Evolutionary conservation across 2,797 vertebrate genomes (phyloP).

Genomic region (Arnoldichthys spilopterus): DNA sequence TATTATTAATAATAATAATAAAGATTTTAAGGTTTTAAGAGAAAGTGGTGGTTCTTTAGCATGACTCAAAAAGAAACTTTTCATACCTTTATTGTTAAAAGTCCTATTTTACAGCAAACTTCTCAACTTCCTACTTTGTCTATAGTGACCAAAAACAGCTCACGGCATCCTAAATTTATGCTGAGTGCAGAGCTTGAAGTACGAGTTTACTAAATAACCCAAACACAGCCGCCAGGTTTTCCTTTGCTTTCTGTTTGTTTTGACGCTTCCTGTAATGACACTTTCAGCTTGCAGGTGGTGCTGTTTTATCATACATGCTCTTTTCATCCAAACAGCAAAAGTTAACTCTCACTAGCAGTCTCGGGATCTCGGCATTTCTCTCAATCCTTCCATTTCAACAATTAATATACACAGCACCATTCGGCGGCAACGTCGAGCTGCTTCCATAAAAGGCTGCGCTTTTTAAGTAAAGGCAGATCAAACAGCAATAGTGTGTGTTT

Average conservation of each 20-base stretch:
- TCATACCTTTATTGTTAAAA: no score
- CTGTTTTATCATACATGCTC: conserved; percentile 69
- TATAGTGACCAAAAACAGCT: neutral
- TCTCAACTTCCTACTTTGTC: neutral
- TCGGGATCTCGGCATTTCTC: neutral
- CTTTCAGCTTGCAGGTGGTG: conserved; percentile 75
- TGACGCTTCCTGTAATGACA: conserved; percentile 65
- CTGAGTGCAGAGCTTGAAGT: no score
- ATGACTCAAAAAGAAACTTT: no score
- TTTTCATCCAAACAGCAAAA: conserved; percentile 8
- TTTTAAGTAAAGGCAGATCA: neutral
- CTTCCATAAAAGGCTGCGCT: neutral
- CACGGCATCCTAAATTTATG: no score
- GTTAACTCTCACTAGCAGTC: neutral
- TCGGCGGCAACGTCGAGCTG: conserved; percentile 3
- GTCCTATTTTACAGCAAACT: neutral
- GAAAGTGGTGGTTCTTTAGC: no score
- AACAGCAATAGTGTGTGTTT: neutral
- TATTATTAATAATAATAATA: no score
- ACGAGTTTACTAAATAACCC: neutral
- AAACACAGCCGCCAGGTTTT: neutral
- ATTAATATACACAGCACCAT: neutral
- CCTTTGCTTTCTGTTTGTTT: neutral
- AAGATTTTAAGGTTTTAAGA: no score
- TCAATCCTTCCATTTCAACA: neutral